Base-by-base conservation (phyloP, 2,888 invertebrate species). In the Agrypnus murinus region DNA sequence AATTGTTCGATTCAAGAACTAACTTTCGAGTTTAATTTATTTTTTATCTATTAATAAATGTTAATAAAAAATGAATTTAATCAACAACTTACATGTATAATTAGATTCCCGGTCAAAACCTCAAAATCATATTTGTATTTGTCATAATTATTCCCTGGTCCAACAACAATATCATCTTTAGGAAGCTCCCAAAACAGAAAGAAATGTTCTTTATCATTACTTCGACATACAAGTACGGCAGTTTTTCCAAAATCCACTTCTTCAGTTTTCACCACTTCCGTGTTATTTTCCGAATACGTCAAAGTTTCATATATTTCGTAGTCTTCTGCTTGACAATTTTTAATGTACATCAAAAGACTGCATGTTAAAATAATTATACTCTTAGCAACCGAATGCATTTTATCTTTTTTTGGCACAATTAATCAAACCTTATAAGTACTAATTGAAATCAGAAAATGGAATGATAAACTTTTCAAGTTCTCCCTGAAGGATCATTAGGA, bases 151-250 rank as follows among this genome's bases (percentile, higher is more conserved):
- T 90, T 90, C 43, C 89, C 89, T 19, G 92, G 92, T 6, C 91
- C 90, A 74, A 92, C 88, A 46, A 91, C 85, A 77, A 86, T 83
- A 50, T 88, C 86, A 75, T 86, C 86, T 63, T 85, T 82, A 2
- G 81, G 81, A 77, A 90, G 84, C 77, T 91, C 87, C 92, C 92
- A 92, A 82, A 90, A 91, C 87, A 90, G 87, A 79, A 92, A 92
- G 77, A 90, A 88, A 80, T 92, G 91, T 72, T 87, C 82, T 74
- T 88, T 88, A 80, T 92, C 91, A 84, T 88, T 91, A 80, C 91
- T 92, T 58, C 87, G 86, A 79, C 92, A 92, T 62, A 88, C 87
- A 69, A 92, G 84, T 66, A 88, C 86, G 38, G 89, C 90, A 65
- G 88, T 88, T 62, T 87, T 86, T 63, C 92, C 92, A 57, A 87